Percentiles rank a stretch among this genome's conserved stretches.
These are phyloP conservation scores for Nipponacmea schrenckii DNA, from an alignment of 2,888 invertebrate species.

Conservation along the genomic window DNA sequence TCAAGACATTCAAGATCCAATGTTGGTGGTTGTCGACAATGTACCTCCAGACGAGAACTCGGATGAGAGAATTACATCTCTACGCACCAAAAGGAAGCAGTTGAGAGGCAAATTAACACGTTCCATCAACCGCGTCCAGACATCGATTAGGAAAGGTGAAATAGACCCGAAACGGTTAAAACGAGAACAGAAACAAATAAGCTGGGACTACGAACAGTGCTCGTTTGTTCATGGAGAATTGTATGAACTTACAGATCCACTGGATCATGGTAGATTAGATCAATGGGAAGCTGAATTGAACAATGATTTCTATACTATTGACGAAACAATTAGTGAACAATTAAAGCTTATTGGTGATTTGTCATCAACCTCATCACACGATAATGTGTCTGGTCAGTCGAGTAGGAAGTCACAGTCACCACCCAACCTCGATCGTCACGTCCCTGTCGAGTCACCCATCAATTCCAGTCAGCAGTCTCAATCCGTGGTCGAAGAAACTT, in stretches of 20 bases:
- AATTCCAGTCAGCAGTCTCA: no score
- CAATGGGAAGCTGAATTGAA: background rate
- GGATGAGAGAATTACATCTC: background rate
- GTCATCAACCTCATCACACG: no score
- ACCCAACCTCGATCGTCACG: no score
- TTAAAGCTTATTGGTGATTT: background rate
- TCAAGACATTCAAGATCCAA: background rate
- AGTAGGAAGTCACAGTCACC: no score
- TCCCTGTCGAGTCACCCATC: no score
- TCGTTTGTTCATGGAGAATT: slow-evolving; percentile 1
- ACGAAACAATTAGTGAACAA: background rate
- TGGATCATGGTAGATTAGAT: background rate
- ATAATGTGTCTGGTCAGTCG: no score
- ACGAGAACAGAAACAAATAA: background rate
- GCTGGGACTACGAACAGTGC: background rate
- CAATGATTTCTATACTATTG: background rate
- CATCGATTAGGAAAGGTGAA: background rate
- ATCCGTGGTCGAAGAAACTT: no score
- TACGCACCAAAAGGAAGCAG: background rate
- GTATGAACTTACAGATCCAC: background rate
- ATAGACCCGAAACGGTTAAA: background rate
- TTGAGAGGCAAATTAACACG: background rate
- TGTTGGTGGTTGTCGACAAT: no score
- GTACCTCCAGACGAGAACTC: background rate
- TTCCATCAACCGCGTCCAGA: background rate